Base-by-base conservation (phyloP, 2,888 invertebrate species). In the Pachliopta kotzebuea region DNA sequence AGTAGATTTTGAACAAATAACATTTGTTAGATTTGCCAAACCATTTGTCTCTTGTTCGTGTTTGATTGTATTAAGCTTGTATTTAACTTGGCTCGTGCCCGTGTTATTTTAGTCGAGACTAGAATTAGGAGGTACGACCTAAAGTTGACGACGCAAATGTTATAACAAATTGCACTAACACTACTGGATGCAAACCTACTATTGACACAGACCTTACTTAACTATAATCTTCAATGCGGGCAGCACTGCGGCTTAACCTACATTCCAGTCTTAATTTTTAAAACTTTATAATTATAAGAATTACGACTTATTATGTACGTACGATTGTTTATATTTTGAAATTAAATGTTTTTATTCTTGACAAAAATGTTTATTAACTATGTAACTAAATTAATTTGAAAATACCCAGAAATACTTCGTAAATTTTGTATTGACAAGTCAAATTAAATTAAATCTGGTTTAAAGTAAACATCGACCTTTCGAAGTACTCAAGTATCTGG, bases 391-490 rank as follows among this genome's bases (percentile, higher is more conserved):
- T 49, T 49, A 14, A 20, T 4, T 7, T 20, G 50, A 6, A 21
- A 21, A 52, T 52, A 23, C n/a, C 11, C 21, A 52, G 4, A 14
- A 52, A 52, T 37, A 52, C 21, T 52, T 21, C 11, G 31, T 55
- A 29, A 55, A 55, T 55, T 29, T 29, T 26, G 56, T 56, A 62
- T 62, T 62, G 56, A 26, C 49, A 37, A 49, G 24, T 31, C 54
- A 60, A 60, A 65, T 60, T 65, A 61, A 61, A 65, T 65, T 65
- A 53, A 56, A 56, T 45, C 53, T 57, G 42, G 58, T 61, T 53
- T 54, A 23, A 65, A 58, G 49, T 58, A 58, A 60, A 65, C 57
- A 61, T 37, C 54, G 58, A 61, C 54, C 49, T 62, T 62, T 54
- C 45, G 56, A 60, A 61, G 58, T 65, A 58, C 53, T 61, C 24